phyloP scores from a whole-genome alignment of 2,113 vertebrate genomes.

The Zosterops borbonicus region DNA sequence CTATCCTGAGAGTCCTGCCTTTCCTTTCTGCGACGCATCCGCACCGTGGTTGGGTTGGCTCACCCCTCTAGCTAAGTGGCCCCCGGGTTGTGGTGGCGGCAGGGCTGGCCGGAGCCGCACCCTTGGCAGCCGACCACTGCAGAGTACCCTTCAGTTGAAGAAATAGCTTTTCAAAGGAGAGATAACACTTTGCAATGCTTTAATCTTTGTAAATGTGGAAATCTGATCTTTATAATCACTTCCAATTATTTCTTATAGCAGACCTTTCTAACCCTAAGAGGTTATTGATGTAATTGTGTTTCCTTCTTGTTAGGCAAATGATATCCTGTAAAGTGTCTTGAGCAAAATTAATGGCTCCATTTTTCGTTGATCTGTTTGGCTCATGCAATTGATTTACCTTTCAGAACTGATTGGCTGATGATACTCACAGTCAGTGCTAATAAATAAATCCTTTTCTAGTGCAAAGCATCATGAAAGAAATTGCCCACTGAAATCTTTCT shows the following conservation, averaged over 20 bases:
- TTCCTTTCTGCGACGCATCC: no score
- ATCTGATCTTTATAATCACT: not conserved
- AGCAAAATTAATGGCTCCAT: conserved; percentile 31
- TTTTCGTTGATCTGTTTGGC: conserved; percentile 22
- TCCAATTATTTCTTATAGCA: conserved; percentile 3
- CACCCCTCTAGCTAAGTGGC: no score
- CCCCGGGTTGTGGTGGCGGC: no score
- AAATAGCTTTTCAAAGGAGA: not conserved
- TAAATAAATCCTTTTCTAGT: not conserved
- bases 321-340: not conserved
- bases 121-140: no score
- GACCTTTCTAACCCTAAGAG: not conserved
- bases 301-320: conserved; percentile 46
- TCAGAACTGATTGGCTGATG: conserved; percentile 39
- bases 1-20: no score
- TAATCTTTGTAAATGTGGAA: not conserved
- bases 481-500: not conserved
- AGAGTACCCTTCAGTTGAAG: not conserved
- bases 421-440: not conserved
- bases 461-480: not conserved
- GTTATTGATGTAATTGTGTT: not conserved
- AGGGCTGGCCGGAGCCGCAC: no score
- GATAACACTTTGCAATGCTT: not conserved
- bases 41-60: no score
- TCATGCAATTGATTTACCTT: not conserved